A percentile compares a stretch with the other conserved stretches of the same genome.
These are phyloP conservation scores for Neodon shergylaensis DNA, from an alignment of 2,113 vertebrate genomes.

Conservation along the genomic window DNA sequence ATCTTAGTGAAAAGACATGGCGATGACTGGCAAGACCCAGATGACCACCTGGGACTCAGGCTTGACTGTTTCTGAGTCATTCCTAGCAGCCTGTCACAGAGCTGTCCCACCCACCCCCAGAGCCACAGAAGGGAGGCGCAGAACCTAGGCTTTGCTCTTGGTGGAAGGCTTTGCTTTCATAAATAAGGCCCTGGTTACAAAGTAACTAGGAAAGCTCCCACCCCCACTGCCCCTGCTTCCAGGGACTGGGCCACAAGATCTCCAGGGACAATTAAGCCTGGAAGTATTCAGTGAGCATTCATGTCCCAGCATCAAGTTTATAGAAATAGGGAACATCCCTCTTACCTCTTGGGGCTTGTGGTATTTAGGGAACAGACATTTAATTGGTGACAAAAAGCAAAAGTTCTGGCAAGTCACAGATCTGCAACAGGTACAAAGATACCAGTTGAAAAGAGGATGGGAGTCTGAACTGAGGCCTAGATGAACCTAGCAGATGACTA, in stretches of 20 bases:
- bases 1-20: not conserved
- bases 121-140: not conserved
- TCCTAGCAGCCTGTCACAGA: not conserved
- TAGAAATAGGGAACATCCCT: rapidly evolving
- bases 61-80: not conserved
- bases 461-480: not conserved
- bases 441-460: not conserved
- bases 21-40: too few species aligned
- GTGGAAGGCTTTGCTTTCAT: not conserved
- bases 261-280: not conserved
- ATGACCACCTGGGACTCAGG: not conserved
- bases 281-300: rapidly evolving
- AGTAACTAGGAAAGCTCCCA: not conserved
- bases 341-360: not conserved
- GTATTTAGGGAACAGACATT: not conserved
- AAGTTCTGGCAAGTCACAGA: not conserved
- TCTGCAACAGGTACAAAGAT: not conserved
- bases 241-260: not conserved
- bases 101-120: not conserved
- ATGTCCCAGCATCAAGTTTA: not conserved
- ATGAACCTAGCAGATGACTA: too few species aligned
- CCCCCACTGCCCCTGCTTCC: not conserved
- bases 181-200: not conserved
- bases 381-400: not conserved
- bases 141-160: not conserved